phyloP scores from a whole-genome alignment of 2,888 invertebrate species.

The Zonitis immaculata region DNA sequence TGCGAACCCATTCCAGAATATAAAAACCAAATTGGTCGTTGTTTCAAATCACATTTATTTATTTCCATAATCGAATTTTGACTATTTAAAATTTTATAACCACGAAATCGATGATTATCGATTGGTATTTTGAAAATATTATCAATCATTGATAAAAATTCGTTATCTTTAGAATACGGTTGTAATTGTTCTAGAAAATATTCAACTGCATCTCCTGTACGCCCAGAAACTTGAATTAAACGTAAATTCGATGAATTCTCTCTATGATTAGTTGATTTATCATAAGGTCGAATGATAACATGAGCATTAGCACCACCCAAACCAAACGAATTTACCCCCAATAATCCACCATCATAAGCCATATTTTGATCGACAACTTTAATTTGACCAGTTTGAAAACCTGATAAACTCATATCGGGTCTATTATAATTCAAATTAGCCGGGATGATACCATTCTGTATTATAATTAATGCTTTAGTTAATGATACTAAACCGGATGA shows the following conservation, averaged over 20 bases:
- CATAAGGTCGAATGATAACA: slow-evolving; percentile 47
- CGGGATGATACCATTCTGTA: slow-evolving; percentile 64
- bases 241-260: slow-evolving; percentile 34
- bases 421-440: slow-evolving; percentile 65
- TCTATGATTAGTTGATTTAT: slow-evolving; percentile 36
- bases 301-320: slow-evolving; percentile 59
- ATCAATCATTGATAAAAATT: slow-evolving; percentile 67
- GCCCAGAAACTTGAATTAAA: slow-evolving; percentile 52
- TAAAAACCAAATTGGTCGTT: slow-evolving; percentile 58
- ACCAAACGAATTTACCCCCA: slow-evolving; percentile 61
- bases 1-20: slow-evolving; percentile 67
- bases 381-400: slow-evolving; percentile 52
- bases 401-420: slow-evolving; percentile 53
- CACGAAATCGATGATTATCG: slow-evolving; percentile 71
- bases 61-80: neutral
- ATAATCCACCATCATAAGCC: slow-evolving; percentile 52
- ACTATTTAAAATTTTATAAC: slow-evolving; percentile 62
- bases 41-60: neutral
- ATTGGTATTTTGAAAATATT: slow-evolving; percentile 64
- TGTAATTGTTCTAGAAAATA: slow-evolving; percentile 57
- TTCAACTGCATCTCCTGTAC: slow-evolving; percentile 73
- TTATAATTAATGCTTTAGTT: slow-evolving; percentile 61
- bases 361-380: slow-evolving; percentile 52
- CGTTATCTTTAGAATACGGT: slow-evolving; percentile 61
- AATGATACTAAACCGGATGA: slow-evolving; percentile 54